phyloP scores from a whole-genome alignment of 2,888 invertebrate species.

The Drosophila phalerata region DNA sequence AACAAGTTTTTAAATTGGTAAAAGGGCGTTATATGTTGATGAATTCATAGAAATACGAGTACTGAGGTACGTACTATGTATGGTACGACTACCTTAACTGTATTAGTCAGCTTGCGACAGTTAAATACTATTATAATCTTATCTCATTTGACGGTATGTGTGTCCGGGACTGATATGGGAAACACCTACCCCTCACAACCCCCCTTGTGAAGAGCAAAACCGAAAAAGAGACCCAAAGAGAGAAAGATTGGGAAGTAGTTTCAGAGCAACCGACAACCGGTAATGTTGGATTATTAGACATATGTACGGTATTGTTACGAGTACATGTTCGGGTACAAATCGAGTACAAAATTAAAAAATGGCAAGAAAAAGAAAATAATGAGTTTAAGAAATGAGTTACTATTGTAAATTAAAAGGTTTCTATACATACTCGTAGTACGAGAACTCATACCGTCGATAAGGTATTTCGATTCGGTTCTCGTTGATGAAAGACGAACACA shows the following conservation, averaged over 20 bases:
- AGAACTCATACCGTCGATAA: background rate
- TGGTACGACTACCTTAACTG: slow-evolving; percentile 12
- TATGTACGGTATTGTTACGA: background rate
- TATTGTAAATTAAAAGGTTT: slow-evolving; percentile 7
- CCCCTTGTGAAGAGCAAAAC: slow-evolving; percentile 25
- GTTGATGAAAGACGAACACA: slow-evolving; percentile 6
- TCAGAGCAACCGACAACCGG: slow-evolving; percentile 2
- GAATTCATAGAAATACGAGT: slow-evolving; percentile 27
- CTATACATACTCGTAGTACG: no score
- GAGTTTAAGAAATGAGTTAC: slow-evolving; percentile 6
- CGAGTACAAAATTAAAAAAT: background rate
- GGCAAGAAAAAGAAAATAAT: background rate
- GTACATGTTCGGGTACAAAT: slow-evolving; percentile 8
- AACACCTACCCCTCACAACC: background rate
- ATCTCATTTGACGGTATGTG: slow-evolving; percentile 38
- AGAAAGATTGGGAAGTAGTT: slow-evolving; percentile 11
- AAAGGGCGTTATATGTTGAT: slow-evolving; percentile 19
- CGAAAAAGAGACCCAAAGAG: slow-evolving; percentile 17
- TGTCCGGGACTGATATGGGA: slow-evolving; percentile 35
- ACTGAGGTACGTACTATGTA: background rate
- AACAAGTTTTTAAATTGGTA: background rate
- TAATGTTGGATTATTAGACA: slow-evolving; percentile 20
- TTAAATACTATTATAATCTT: slow-evolving; percentile 63
- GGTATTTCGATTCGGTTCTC: background rate
- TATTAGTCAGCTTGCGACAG: slow-evolving; percentile 59